Conservation (phyloP, 2,888 invertebrate genomes). For the Hypselothyrea guttata region DNA sequence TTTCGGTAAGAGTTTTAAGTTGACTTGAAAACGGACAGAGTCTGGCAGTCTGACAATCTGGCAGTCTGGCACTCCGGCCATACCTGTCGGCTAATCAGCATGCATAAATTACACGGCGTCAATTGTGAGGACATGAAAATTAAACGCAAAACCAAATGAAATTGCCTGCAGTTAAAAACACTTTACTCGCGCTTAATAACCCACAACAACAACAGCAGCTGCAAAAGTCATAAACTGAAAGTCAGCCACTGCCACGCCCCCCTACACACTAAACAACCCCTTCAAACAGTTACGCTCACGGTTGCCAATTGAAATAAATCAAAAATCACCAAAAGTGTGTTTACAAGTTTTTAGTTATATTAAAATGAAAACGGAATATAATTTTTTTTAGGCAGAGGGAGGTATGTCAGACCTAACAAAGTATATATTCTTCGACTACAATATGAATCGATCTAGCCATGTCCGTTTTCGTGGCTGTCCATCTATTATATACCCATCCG, state of each 20-base stretch:
- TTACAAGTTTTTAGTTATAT: no score
- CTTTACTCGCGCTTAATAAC: conserved; percentile 60
- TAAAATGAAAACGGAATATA: no score
- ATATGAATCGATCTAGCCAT: no score
- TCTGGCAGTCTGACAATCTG: no score
- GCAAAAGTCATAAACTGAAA: conserved; percentile 61
- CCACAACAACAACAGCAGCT: conserved; percentile 27
- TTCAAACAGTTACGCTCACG: conserved; percentile 10
- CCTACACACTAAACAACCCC: conserved; percentile 27
- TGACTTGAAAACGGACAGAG: conserved; percentile 18
- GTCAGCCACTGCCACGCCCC: conserved; percentile 64
- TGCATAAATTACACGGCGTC: conserved; percentile 54
- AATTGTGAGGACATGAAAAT: conserved; percentile 51
- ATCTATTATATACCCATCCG: no score
- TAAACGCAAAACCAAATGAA: conserved; percentile 65
- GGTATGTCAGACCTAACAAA: no score
- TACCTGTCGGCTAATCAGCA: conserved; percentile 78
- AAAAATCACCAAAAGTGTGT: no score
- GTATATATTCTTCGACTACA: no score
- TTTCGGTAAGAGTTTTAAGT: conserved; percentile 49
- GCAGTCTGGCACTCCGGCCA: no score
- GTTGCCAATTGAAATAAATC: no score
- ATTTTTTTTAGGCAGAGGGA: no score
- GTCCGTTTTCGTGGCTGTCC: no score
- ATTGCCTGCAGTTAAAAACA: conserved; percentile 79